These are phyloP conservation scores for Eremophila alpestris DNA, from an alignment of 2,797 vertebrate genomes.

Conservation along the genomic window DNA sequence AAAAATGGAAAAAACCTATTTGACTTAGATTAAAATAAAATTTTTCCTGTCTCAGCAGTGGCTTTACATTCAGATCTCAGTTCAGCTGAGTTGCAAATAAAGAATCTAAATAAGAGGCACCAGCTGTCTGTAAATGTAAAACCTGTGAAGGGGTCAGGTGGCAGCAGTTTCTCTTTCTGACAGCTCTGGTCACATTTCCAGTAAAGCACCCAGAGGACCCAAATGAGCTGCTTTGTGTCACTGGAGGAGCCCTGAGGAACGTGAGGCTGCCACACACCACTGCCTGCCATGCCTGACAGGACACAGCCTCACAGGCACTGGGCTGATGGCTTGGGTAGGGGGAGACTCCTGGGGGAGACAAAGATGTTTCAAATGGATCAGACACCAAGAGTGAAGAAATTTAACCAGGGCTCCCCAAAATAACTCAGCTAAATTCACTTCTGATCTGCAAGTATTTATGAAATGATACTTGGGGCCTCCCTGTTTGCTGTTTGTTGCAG, in stretches of 20 bases:
- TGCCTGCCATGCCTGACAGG: rapidly evolving
- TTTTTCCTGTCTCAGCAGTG: not conserved
- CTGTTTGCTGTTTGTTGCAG: not conserved
- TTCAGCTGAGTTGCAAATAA: not conserved
- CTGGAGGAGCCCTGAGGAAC: not conserved
- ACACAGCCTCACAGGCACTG: not conserved
- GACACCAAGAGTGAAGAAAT: not conserved
- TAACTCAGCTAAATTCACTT: not conserved
- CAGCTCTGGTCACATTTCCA: not conserved
- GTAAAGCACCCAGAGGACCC: not conserved
- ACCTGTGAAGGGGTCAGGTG: not conserved
- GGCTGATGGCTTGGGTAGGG: not conserved
- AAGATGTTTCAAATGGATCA: not conserved
- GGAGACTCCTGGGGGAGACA: not conserved
- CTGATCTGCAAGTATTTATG: rapidly evolving
- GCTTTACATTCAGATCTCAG: not conserved
- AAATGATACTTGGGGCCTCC: not conserved
- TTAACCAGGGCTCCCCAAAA: not conserved
- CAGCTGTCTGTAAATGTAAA: not conserved
- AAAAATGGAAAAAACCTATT: not conserved
- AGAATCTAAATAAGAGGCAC: not conserved
- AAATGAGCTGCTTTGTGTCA: not conserved
- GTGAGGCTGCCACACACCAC: not conserved
- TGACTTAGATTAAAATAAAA: not conserved
- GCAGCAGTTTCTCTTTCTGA: not conserved